Percentiles rank a stretch among this genome's conserved stretches.
These are phyloP conservation scores for Magallana angulata DNA, from an alignment of 1,140 invertebrate species.

Conservation along the genomic window DNA sequence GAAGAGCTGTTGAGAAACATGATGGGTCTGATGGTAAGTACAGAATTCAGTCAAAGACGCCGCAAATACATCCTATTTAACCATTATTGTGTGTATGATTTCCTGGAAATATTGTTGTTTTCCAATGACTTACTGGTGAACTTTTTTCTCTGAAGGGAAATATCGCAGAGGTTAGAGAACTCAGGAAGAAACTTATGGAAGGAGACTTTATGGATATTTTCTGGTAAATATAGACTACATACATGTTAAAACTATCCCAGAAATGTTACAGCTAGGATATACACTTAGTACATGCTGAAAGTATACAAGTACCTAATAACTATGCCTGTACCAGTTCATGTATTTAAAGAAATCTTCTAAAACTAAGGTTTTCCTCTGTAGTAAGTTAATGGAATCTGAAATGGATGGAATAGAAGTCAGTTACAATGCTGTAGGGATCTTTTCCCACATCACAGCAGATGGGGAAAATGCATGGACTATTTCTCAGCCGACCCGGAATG, in stretches of 20 bases:
- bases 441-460: constrained; percentile 96
- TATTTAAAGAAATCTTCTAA: no score
- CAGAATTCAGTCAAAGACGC: neutral
- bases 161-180: constrained; percentile 93
- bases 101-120: no score
- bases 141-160: constrained; percentile 88
- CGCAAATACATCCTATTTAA: no score
- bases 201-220: constrained; percentile 91
- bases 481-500: constrained; percentile 84
- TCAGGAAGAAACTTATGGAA: constrained; percentile 92
- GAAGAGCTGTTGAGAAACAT: constrained; percentile 95
- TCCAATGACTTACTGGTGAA: no score
- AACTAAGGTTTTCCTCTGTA: constrained; percentile 62
- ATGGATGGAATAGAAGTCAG: constrained; percentile 98
- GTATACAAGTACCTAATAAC: no score
- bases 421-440: constrained; percentile 97
- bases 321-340: no score
- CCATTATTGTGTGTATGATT: no score
- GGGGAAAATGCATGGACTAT: constrained; percentile 91
- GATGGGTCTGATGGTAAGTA: constrained; percentile 87
- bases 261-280: no score
- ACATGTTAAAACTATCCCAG: no score
- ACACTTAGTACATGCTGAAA: no score
- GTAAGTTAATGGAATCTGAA: constrained; percentile 88
- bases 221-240: constrained; percentile 70